Evolutionary conservation across 2,113 vertebrate species (phyloP).

Genomic region (Salvelinus namaycush): DNA sequence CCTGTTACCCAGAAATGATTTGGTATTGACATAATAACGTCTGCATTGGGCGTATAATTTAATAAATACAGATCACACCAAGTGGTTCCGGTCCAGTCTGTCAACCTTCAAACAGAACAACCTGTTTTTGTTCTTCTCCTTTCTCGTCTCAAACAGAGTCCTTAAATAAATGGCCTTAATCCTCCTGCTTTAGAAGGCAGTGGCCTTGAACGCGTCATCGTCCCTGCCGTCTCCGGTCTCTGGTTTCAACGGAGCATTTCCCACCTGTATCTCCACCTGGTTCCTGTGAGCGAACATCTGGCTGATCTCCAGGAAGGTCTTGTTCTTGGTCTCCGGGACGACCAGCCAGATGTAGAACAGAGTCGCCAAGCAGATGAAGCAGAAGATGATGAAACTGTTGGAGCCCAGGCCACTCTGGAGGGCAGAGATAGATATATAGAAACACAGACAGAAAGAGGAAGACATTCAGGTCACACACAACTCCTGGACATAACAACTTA

Average conservation of each 20-base stretch:
- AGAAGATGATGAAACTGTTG: conserved; percentile 89
- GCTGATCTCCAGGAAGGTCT: conserved; percentile 86
- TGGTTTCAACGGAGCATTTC: conserved; percentile 5
- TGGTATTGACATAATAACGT: too few species aligned
- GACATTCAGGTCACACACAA: too few species aligned
- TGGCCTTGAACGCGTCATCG: too few species aligned
- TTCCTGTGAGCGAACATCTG: conserved; percentile 86
- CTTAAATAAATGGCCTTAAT: too few species aligned
- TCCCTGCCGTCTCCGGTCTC: conserved; percentile 29
- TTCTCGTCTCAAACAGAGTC: too few species aligned
- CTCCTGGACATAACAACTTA: too few species aligned
- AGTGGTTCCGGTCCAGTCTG: not conserved
- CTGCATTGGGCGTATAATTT: too few species aligned
- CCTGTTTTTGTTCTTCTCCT: conserved; percentile 22
- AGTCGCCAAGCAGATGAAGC: conserved; percentile 1
- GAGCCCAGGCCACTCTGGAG: conserved; percentile 45
- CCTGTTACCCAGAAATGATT: too few species aligned
- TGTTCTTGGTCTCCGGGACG: conserved; percentile 89
- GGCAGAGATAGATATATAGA: not conserved
- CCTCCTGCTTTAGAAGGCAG: too few species aligned
- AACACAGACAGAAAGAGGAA: too few species aligned
- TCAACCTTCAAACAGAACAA: conserved; percentile 39
- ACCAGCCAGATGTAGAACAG: conserved; percentile 82
- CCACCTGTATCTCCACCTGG: conserved; percentile 67
- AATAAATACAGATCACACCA: not conserved